Evolutionary conservation across 2,113 vertebrate species (phyloP), one percentile per base, ranked within the genome.

Genomic region (Chinchilla lanigera): DNA sequence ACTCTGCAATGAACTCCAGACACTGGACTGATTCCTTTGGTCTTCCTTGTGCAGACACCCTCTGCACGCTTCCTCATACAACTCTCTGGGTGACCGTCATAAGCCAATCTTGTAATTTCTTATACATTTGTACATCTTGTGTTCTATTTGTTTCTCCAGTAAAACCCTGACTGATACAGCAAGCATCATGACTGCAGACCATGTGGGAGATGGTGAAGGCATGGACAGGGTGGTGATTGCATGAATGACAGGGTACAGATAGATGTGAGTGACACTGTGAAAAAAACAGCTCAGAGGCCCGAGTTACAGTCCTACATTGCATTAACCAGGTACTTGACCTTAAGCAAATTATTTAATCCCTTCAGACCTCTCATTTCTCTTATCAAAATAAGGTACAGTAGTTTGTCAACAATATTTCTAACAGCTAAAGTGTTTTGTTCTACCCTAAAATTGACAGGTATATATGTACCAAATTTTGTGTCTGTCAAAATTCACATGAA

Each of bases 381-480:
- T 89, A 85, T 50, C 44, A 86, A 95, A 93, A 95, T 47, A 35
- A 67, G 56, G 4, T 33, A 47, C 2, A 17, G 33, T 77, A 61
- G 41, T 86, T 85, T 73, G 38, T 16, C 19, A 86, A 56, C 19
- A 20, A 89, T 69, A n/a, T 47, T 87, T 86, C 63, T 88, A 75
- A 91, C 2, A 83, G 65, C 35, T 19, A 81, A 28, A n/a, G n/a
- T n/a, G n/a, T n/a, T n/a, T n/a, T n/a, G n/a, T 65, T 67, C n/a
- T 56, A 44, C 58, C 92, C 80, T 90, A 56, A 95, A 89, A 78
- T 78, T 67, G 81, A 84, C 30, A 84, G 86, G 50, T 38, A 44
- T 7, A 1, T 50, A 78, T 8, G 8, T 30, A 33, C n/a, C 24
- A 54, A 91, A 86, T 67, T 58, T 63, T 12, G 5, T 26, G 22